Conservation (phyloP, 2,113 vertebrate species). For the Hemiscyllium ocellatum region DNA sequence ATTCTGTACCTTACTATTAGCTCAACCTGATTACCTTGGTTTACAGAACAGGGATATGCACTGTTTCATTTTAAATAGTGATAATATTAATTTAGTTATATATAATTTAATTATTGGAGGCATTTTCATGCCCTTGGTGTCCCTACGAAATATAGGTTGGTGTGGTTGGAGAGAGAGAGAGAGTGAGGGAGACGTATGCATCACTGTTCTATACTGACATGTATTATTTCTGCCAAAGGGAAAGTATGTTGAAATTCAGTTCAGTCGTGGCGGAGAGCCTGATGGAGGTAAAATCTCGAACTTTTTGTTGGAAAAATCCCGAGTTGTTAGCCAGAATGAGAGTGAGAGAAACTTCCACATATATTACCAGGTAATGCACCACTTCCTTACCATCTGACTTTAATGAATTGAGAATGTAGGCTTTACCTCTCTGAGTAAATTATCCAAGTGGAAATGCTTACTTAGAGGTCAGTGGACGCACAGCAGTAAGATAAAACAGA, state of each 20-base stretch:
- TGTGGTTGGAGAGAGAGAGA: background rate
- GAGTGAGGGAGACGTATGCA: background rate
- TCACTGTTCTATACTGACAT: background rate
- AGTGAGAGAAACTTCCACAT: constrained; percentile 92
- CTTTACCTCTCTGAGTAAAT: background rate
- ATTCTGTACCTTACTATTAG: background rate
- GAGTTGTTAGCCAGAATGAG: constrained; percentile 91
- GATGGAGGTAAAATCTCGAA: constrained; percentile 95
- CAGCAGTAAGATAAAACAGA: background rate
- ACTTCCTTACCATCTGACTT: background rate
- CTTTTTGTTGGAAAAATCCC: constrained; percentile 90
- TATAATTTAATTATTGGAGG: background rate
- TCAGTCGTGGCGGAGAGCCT: constrained; percentile 88
- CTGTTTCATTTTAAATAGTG: background rate
- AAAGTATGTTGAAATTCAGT: constrained; percentile 98
- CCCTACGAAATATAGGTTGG: background rate
- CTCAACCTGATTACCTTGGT: background rate
- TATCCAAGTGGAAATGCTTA: background rate
- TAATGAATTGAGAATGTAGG: background rate
- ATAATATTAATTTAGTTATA: background rate
- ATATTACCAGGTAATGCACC: constrained; percentile 80
- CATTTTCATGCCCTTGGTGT: background rate
- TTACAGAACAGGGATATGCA: background rate
- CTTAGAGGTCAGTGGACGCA: background rate
- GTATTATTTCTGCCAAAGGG: constrained; percentile 58